Evolutionary conservation across 2,113 vertebrate genomes (phyloP).

Genomic region (Scalopus aquaticus): DNA sequence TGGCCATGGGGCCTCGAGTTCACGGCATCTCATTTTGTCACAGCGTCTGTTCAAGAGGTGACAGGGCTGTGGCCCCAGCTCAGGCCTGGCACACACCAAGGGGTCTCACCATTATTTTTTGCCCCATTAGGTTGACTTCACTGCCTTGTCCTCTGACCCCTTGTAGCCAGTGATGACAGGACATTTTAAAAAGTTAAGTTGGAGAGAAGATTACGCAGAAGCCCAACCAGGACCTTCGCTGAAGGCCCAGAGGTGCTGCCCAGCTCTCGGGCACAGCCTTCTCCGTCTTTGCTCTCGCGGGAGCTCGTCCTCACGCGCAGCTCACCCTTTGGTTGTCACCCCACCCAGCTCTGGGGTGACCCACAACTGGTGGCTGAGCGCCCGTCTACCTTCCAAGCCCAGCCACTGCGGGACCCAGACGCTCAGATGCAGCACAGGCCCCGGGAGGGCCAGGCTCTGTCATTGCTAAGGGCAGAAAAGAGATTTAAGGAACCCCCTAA

Average conservation of each 20-base stretch:
- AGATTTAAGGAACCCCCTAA: neutral
- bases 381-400: neutral
- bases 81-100: neutral
- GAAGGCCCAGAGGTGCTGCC: neutral
- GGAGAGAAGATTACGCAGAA: neutral
- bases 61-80: no score
- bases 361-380: no score
- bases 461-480: neutral
- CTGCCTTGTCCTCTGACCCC: neutral
- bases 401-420: neutral
- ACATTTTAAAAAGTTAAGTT: no score
- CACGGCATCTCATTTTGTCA: rapidly evolving
- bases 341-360: no score
- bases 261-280: neutral
- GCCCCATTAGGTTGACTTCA: neutral
- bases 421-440: neutral
- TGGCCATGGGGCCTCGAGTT: rapidly evolving
- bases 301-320: neutral
- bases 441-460: neutral
- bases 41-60: neutral
- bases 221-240: neutral
- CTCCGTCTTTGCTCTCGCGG: neutral
- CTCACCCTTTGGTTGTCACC: neutral
- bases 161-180: neutral
- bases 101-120: no score